Evolutionary conservation across 2,888 invertebrate genomes (phyloP).

Genomic region (Callimorpha dominula): DNA sequence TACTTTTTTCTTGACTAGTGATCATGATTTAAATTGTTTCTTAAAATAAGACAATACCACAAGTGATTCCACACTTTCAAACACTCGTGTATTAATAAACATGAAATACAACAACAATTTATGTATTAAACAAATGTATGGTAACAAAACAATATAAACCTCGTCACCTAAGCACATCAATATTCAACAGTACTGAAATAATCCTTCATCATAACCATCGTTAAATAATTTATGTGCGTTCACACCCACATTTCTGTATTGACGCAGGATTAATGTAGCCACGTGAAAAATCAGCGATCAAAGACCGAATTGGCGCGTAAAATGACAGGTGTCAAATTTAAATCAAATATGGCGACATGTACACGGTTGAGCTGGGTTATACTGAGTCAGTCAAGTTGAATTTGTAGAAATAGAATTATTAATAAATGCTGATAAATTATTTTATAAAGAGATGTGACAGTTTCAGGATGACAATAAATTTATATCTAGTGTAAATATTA

Average conservation of each 20-base stretch:
- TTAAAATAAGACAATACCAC: background rate
- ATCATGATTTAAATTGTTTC: too few species aligned
- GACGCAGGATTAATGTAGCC: slow-evolving; percentile 55
- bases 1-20: too few species aligned
- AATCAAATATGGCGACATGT: slow-evolving; percentile 65
- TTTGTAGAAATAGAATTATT: slow-evolving; percentile 3
- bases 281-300: slow-evolving; percentile 68
- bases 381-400: slow-evolving; percentile 1
- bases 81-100: background rate
- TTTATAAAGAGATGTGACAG: background rate
- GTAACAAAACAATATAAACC: background rate
- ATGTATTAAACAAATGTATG: background rate
- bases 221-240: slow-evolving; percentile 39
- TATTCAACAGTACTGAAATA: slow-evolving; percentile 29
- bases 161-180: slow-evolving; percentile 15
- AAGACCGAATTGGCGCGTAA: slow-evolving; percentile 64
- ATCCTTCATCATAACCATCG: slow-evolving; percentile 31
- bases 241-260: slow-evolving; percentile 46
- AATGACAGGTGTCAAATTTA: slow-evolving; percentile 77
- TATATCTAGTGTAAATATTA: too few species aligned
- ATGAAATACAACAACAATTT: background rate
- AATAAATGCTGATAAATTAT: background rate
- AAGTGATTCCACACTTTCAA: background rate
- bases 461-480: background rate
- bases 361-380: slow-evolving; percentile 27